A percentile compares a stretch with the other conserved stretches of the same genome.
Evolutionary conservation across 2,888 invertebrate species (phyloP).

Genomic region (Cephus spinipes): DNA sequence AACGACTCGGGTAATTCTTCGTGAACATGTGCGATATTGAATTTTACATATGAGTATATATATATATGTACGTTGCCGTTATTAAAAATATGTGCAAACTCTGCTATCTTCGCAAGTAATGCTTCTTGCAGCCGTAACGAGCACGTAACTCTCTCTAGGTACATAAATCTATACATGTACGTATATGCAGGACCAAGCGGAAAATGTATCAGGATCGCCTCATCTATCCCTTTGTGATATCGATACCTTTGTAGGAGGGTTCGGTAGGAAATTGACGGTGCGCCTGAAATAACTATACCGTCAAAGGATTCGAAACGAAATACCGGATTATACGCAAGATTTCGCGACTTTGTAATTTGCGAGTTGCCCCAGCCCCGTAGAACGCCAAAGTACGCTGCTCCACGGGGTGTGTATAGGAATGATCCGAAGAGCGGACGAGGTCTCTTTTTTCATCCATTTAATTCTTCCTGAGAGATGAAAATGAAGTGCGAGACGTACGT

Average conservation of each 20-base stretch:
- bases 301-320: neutral
- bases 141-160: neutral
- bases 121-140: neutral
- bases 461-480: neutral
- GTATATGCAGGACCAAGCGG: neutral
- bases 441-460: neutral
- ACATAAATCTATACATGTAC: too few relatives aligned
- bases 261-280: neutral
- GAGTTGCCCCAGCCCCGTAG: neutral
- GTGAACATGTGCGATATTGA: neutral
- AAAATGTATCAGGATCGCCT: neutral
- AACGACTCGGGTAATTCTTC: neutral
- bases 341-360: neutral
- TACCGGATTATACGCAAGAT: neutral
- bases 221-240: neutral
- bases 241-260: neutral
- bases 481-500: neutral
- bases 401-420: neutral
- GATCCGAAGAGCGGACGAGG: neutral
- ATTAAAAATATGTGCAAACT: neutral
- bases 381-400: neutral
- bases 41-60: neutral
- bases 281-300: neutral
- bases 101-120: neutral
- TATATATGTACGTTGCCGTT: neutral